Evolutionary conservation across 2,888 invertebrate genomes (phyloP), one percentile per base, ranked within the genome.

Genomic region (Hirtodrosophila alboralis): DNA sequence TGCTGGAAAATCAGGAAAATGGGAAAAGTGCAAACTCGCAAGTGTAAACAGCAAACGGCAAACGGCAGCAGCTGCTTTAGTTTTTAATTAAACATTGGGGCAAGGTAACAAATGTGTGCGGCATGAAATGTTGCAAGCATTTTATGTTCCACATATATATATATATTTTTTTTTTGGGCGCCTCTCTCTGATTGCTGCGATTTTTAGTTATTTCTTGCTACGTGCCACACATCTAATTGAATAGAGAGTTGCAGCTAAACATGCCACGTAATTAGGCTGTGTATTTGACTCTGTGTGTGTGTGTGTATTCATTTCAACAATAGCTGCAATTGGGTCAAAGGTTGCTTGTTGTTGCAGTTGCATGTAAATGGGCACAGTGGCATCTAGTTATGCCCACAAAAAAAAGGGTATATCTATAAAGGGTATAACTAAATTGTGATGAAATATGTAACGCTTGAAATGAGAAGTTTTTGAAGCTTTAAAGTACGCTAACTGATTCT

Each of bases 191-290:
- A 66, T 53, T 64, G 45, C 41, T 21, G 54, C 41, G 30, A 59
- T 57, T 63, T n/a, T 57, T 40, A 59, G 66, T 69, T 59, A 65
- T 61, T 61, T 59, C 31, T 23, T 16, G 47, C 40, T 44, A 69
- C 62, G 75, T 69, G 64, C 64, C 73, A 62, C 62, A 67, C 70
- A 75, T 75, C 73, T 80, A 80, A 78, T 78, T 78, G 78, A 78
- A 80, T 78, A 76, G 79, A 79, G n/a, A n/a, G n/a, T n/a, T n/a
- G 71, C 49, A 49, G 75, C 63, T 75, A 75, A 78, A 75, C 73
- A 80, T 73, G 75, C 70, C 67, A 61, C 70, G 63, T 75, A 78
- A 80, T 78, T 78, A 78, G 80, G 66, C 80, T 68, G 58, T 7
- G 6, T 23, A 1, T 23, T 62, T 68, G 18, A 26, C 26, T 16